Conservation (phyloP, 1,140 invertebrate species). For the Atta texana region DNA sequence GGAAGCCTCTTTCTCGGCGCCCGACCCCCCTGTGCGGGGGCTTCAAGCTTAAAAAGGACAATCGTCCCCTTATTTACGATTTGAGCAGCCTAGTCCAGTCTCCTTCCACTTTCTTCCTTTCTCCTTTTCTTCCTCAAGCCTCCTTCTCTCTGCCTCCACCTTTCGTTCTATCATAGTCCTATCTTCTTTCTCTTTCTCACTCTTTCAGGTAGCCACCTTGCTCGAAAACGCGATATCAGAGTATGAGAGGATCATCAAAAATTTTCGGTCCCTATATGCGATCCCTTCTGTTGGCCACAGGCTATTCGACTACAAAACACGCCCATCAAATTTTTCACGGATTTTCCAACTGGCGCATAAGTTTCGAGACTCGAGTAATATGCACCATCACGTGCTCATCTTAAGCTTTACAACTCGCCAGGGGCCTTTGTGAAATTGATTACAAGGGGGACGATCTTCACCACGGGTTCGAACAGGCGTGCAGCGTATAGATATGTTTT, state of each 20-base stretch:
- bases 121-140: conserved; percentile 4
- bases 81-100: conserved; percentile 62
- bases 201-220: conserved; percentile 8
- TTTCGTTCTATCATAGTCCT: background rate
- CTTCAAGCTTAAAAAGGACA: conserved; percentile 82
- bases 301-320: background rate
- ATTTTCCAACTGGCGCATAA: conserved; percentile 57
- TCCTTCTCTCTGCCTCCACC: conserved; percentile 14
- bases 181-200: conserved; percentile 24
- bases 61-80: conserved; percentile 84
- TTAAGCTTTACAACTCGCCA: conserved; percentile 27
- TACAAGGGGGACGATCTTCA: conserved; percentile 39
- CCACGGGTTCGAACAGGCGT: background rate
- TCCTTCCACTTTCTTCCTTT: conserved; percentile 40
- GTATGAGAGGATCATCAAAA: conserved; percentile 58
- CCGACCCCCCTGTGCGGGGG: conserved; percentile 42
- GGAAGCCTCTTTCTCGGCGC: conserved; percentile 62
- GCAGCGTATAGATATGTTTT: background rate
- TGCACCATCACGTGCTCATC: conserved; percentile 30
- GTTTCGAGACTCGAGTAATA: conserved; percentile 48
- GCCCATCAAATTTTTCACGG: conserved; percentile 61
- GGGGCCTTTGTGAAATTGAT: conserved; percentile 59
- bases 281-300: background rate
- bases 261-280: conserved; percentile 14
- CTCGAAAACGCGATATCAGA: background rate